These are phyloP conservation scores for Papilio helenus DNA, from an alignment of 1,140 invertebrate genomes.

Conservation along the genomic window DNA sequence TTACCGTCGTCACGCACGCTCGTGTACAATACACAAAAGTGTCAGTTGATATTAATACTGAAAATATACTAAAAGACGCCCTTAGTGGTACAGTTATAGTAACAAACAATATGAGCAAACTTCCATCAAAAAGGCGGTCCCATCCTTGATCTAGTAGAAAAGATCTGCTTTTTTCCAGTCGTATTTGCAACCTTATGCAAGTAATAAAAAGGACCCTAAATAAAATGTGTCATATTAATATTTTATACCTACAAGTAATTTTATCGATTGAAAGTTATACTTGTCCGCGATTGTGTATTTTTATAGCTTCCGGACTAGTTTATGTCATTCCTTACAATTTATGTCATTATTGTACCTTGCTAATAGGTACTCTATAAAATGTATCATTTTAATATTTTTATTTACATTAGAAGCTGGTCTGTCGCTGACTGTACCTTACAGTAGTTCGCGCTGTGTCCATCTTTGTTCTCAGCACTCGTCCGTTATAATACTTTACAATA, in stretches of 20 bases:
- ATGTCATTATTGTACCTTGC: not conserved
- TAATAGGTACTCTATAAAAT: not conserved
- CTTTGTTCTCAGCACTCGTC: constrained; percentile 51
- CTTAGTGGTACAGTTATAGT: not conserved
- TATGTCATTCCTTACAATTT: not conserved
- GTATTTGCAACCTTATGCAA: no score
- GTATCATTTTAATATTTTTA: not conserved
- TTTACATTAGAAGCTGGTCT: not conserved
- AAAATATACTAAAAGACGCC: not conserved
- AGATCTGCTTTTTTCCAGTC: no score
- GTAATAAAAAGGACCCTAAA: not conserved
- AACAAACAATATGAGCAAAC: no score
- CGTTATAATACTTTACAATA: constrained; percentile 50
- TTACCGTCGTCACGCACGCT: constrained; percentile 66
- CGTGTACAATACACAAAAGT: constrained; percentile 9
- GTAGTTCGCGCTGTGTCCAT: constrained; percentile 41
- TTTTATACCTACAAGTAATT: constrained; percentile 17
- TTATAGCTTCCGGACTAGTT: constrained; percentile 4
- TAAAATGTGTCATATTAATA: not conserved
- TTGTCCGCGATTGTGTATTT: not conserved
- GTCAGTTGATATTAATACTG: not conserved
- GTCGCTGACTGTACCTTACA: constrained; percentile 9
- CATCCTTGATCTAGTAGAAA: no score
- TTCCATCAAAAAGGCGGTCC: no score
- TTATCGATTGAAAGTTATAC: not conserved